Percentiles rank a stretch among this genome's conserved stretches.
These are phyloP conservation scores for Furnarius figulus DNA, from an alignment of 2,113 vertebrate species.

Conservation along the genomic window DNA sequence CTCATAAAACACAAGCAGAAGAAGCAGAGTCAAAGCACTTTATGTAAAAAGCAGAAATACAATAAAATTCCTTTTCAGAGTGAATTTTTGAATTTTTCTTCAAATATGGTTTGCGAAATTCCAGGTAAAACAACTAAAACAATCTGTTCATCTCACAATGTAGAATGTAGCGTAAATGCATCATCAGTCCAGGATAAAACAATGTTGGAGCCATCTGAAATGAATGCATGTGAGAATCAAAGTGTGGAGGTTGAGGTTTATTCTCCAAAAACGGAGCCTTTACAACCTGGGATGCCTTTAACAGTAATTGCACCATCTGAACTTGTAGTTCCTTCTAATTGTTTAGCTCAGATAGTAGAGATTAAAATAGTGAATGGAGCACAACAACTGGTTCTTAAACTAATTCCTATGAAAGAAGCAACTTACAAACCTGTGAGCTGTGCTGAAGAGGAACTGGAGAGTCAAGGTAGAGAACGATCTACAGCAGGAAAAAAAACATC, in stretches of 20 bases:
- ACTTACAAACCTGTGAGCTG: not conserved
- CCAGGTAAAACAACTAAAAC: not conserved
- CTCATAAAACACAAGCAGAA: constrained; percentile 38
- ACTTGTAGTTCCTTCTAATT: constrained; percentile 87
- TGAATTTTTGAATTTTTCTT: not conserved
- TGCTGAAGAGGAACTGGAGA: not conserved
- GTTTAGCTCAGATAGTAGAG: constrained; percentile 91
- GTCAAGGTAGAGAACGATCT: not conserved
- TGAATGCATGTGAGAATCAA: constrained; percentile 50
- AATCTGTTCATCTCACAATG: not conserved
- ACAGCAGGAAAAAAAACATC: not conserved
- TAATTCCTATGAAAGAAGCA: constrained; percentile 80
- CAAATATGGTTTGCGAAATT: constrained; percentile 7
- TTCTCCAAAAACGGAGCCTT: constrained; percentile 77
- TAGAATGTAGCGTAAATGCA: constrained; percentile 25
- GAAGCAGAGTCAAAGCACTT: constrained; percentile 31
- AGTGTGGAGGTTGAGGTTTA: constrained; percentile 81
- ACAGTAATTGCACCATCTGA: constrained; percentile 88
- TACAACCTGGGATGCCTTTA: constrained; percentile 85
- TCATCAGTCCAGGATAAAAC: constrained; percentile 38
- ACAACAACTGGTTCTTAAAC: constrained; percentile 87
- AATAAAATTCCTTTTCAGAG: constrained; percentile 6
- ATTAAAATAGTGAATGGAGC: constrained; percentile 90
- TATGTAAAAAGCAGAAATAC: constrained; percentile 29
- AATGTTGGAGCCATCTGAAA: not conserved